Evolutionary conservation across 30 jellyfish, hydroid and myxozoan genomes (phyloP).

Genomic region (Hydra vulgaris): DNA sequence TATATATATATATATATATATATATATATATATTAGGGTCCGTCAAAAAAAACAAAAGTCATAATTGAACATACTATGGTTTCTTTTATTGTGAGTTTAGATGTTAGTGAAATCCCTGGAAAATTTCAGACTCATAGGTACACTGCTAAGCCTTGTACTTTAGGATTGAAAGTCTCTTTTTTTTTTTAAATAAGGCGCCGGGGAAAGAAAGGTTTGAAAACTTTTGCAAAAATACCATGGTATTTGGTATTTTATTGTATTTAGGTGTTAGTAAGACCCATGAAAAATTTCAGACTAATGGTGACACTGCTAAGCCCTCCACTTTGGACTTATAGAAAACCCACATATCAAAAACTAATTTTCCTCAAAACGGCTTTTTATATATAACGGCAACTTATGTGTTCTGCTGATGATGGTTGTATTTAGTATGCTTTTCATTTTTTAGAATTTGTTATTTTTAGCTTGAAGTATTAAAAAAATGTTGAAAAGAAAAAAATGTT

Average conservation of each 20-base stretch:
- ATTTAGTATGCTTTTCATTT: too few relatives aligned
- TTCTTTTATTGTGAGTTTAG: not conserved
- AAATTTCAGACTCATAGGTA: not conserved
- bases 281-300: not conserved
- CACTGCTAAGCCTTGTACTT: not conserved
- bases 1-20: too few relatives aligned
- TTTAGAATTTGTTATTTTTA: not conserved
- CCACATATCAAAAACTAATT: not conserved
- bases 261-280: not conserved
- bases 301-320: not conserved
- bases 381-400: not conserved
- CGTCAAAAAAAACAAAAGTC: not conserved
- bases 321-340: not conserved
- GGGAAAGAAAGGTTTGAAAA: not conserved
- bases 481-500: not conserved
- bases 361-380: not conserved
- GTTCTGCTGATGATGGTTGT: not conserved
- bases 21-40: not conserved
- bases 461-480: not conserved
- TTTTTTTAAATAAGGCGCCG: not conserved
- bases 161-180: not conserved
- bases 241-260: not conserved
- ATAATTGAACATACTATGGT: not conserved
- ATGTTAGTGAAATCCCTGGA: not conserved
- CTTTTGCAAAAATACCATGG: conserved; percentile 6